Evolutionary conservation across 2,888 invertebrate species (phyloP).

Genomic region (Phalera bucephala): DNA sequence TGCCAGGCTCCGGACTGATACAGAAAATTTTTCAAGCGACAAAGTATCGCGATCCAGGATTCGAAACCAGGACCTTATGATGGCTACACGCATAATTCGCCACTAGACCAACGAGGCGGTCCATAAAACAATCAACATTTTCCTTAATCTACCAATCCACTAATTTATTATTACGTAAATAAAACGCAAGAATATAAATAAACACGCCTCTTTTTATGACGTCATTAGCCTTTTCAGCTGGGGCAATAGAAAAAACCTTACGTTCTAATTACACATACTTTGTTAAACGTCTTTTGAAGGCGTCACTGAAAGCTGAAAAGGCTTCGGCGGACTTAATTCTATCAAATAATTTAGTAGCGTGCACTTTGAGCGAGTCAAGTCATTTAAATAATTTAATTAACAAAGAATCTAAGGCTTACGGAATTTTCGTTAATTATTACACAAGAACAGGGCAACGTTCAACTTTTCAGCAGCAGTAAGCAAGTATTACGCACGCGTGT

Average conservation of each 20-base stretch:
- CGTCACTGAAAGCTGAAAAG: constrained; percentile 43
- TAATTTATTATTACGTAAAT: no score
- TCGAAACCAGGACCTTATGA: no score
- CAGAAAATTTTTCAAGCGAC: no score
- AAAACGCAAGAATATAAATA: not conserved
- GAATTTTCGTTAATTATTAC: constrained; percentile 50
- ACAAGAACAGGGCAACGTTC: constrained; percentile 32
- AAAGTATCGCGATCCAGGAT: no score
- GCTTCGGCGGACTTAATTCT: no score
- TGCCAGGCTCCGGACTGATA: no score
- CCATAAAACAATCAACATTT: no score
- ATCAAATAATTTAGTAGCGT: no score
- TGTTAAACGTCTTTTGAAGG: constrained; percentile 41
- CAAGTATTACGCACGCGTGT: constrained; percentile 12
- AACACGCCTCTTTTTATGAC: constrained; percentile 5
- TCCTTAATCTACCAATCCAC: no score
- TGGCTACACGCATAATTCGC: no score
- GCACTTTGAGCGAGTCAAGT: constrained; percentile 57
- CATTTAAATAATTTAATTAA: constrained; percentile 66
- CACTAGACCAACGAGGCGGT: no score
- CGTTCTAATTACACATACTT: constrained; percentile 36
- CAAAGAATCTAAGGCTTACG: constrained; percentile 46
- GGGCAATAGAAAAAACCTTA: constrained; percentile 19
- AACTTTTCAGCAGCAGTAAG: constrained; percentile 22
- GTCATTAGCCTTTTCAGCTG: constrained; percentile 8